Evolutionary conservation across 2,888 invertebrate species (phyloP).

Genomic region (Drosophila multiciliata): DNA sequence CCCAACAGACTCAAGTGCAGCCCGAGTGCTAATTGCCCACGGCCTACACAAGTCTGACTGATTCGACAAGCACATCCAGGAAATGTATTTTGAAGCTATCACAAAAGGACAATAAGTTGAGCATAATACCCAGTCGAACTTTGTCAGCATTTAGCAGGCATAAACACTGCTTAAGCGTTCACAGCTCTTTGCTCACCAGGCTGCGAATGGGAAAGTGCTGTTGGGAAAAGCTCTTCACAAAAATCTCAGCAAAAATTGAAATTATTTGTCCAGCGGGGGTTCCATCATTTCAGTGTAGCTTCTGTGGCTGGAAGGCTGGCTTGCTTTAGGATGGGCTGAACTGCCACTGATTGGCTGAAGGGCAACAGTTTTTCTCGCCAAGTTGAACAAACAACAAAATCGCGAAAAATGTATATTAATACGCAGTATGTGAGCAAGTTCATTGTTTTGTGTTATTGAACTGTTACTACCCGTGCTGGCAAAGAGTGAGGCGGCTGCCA

Average conservation of each 20-base stretch:
- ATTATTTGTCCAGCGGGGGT: conserved; percentile 59
- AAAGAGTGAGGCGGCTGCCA: background rate
- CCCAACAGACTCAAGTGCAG: conserved; percentile 24
- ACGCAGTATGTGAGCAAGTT: conserved; percentile 13
- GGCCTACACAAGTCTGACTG: conserved; percentile 24
- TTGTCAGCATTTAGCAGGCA: conserved; percentile 63
- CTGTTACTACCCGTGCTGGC: conserved; percentile 17
- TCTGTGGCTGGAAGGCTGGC: background rate
- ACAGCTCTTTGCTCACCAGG: conserved; percentile 32
- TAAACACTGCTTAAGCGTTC: conserved; percentile 71
- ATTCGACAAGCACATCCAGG: conserved; percentile 30
- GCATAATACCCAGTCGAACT: conserved; percentile 52
- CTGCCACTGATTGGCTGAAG: conserved; percentile 15
- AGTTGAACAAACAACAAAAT: conserved; percentile 15
- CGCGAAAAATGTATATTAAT: conserved; percentile 28
- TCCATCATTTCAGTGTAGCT: conserved; percentile 10
- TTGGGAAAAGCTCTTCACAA: conserved; percentile 24
- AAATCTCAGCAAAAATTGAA: conserved; percentile 56
- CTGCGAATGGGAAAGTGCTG: conserved; percentile 5
- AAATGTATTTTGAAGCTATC: conserved; percentile 60
- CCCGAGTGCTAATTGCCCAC: conserved; percentile 59
- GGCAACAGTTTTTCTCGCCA: conserved; percentile 17
- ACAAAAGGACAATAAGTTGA: conserved; percentile 49
- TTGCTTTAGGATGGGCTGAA: conserved; percentile 1
- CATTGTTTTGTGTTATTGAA: conserved; percentile 50